These are phyloP conservation scores for Nasonovia ribisnigri DNA, from an alignment of 2,888 invertebrate species.

Conservation along the genomic window DNA sequence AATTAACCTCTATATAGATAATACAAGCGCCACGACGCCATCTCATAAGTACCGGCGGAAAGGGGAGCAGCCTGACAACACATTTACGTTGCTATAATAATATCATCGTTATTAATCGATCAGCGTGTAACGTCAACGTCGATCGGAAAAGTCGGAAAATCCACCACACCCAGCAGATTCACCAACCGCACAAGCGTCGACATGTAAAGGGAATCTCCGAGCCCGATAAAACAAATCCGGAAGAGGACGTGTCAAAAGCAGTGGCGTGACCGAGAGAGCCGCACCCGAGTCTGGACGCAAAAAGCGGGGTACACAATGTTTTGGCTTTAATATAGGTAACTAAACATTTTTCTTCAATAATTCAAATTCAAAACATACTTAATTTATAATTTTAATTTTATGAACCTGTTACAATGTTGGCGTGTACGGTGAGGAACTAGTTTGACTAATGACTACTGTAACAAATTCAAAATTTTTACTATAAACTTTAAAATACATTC, in stretches of 20 bases:
- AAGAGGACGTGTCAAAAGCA: not conserved
- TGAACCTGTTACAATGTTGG: not conserved
- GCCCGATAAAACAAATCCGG: not conserved
- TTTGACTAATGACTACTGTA: not conserved
- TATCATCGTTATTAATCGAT: not conserved
- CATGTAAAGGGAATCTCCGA: not conserved
- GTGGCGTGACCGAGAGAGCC: not conserved
- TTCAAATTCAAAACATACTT: not conserved
- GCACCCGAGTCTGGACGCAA: not conserved
- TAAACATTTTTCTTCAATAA: not conserved
- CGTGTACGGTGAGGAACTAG: not conserved
- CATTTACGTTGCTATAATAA: not conserved
- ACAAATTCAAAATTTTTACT: not conserved
- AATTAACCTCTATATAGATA: conserved; percentile 31
- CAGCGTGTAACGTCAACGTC: not conserved
- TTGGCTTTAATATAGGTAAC: not conserved
- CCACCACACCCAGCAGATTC: not conserved
- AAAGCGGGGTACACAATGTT: not conserved
- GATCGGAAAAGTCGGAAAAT: not conserved
- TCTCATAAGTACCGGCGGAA: not conserved
- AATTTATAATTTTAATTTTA: not conserved
- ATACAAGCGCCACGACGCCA: not conserved
- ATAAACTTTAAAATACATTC: not conserved
- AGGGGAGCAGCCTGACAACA: not conserved
- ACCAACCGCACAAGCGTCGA: not conserved